These are phyloP conservation scores for Mormyrus lacerda DNA, from an alignment of 2,113 vertebrate species.

Conservation along the genomic window DNA sequence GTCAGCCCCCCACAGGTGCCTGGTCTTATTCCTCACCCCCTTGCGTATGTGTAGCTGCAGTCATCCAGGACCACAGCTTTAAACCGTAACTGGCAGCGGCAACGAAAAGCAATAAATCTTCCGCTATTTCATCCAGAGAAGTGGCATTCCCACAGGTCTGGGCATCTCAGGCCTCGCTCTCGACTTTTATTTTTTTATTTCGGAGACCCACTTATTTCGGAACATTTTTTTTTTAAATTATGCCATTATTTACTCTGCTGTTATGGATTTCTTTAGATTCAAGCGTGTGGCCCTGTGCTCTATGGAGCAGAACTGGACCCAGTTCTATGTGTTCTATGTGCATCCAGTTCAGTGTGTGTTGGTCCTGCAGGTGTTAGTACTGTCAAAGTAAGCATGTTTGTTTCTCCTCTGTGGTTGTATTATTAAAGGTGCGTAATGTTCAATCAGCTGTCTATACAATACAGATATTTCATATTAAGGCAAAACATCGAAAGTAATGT, in stretches of 20 bases:
- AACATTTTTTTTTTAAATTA: neutral
- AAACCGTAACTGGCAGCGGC: conserved; percentile 23
- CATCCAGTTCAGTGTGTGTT: neutral
- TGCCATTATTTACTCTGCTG: neutral
- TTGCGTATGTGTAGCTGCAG: neutral
- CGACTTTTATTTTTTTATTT: neutral
- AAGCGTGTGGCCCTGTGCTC: neutral
- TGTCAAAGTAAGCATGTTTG: neutral
- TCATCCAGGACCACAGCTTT: neutral
- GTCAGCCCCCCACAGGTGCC: neutral
- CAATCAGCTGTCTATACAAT: neutral
- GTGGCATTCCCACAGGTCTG: conserved; percentile 9
- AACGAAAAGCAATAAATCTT: conserved; percentile 29
- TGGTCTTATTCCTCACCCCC: neutral
- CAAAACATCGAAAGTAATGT: conserved; percentile 17
- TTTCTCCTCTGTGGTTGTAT: neutral
- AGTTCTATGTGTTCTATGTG: neutral
- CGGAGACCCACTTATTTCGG: neutral
- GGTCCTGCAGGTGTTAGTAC: neutral
- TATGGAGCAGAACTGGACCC: neutral
- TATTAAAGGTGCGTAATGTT: neutral
- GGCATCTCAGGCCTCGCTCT: conserved; percentile 13
- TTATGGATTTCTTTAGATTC: neutral
- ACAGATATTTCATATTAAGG: neutral
- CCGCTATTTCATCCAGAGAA: conserved; percentile 25